phyloP scores from a whole-genome alignment of 1,140 invertebrate species.

The Heliconius nattereri region DNA sequence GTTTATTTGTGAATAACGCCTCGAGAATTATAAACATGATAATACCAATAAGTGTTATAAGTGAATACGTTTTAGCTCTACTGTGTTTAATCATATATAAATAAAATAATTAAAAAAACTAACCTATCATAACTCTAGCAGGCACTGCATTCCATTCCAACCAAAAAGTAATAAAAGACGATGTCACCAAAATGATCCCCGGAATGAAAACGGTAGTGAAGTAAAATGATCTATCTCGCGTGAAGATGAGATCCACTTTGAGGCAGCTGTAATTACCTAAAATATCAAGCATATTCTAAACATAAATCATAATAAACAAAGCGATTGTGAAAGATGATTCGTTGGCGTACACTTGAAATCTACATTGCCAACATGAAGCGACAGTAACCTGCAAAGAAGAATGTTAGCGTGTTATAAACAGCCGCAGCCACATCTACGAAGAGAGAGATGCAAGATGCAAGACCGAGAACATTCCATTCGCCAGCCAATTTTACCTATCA shows the following conservation, averaged over 20 bases:
- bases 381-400: slow-evolving; percentile 60
- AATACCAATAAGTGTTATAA: not conserved
- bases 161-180: slow-evolving; percentile 94
- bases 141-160: slow-evolving; percentile 98
- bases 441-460: slow-evolving; percentile 66
- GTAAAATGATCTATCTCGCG: slow-evolving; percentile 96
- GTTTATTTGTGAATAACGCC: not conserved
- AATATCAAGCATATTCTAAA: slow-evolving; percentile 78
- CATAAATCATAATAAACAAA: slow-evolving; percentile 57
- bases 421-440: slow-evolving; percentile 69
- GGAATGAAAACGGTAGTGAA: slow-evolving; percentile 98
- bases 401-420: slow-evolving; percentile 70
- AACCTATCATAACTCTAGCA: slow-evolving; percentile 95
- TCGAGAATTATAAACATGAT: not conserved
- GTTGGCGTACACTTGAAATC: slow-evolving; percentile 40
- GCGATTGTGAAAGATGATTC: slow-evolving; percentile 44
- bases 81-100: slow-evolving; percentile 19
- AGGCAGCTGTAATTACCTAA: slow-evolving; percentile 97
- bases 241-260: slow-evolving; percentile 94
- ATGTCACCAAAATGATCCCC: slow-evolving; percentile 96
- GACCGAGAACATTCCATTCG: slow-evolving; percentile 71
- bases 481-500: slow-evolving; percentile 87
- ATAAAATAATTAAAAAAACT: slow-evolving; percentile 66
- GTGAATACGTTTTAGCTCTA: not conserved
- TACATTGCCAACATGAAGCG: slow-evolving; percentile 52